Base-by-base conservation (phyloP, 2,888 invertebrate species). In the Priocnemis perturbator region DNA sequence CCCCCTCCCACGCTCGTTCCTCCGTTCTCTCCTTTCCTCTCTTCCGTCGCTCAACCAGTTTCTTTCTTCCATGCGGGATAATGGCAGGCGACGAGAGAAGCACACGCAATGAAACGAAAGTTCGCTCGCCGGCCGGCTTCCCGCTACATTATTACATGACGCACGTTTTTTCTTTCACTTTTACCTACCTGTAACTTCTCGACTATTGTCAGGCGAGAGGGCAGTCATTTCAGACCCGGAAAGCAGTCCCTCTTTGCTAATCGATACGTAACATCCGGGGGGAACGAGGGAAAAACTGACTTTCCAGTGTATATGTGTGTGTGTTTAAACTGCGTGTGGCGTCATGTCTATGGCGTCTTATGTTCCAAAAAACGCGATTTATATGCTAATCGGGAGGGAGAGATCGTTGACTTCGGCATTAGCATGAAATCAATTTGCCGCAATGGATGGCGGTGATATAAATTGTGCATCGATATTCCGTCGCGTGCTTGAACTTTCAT, bases 351-450 rank as follows among this genome's bases (percentile, higher is more conserved):
- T 67, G 26, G 60, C 63, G 50, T 67, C 61, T 21, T 52, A 50
- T 64, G 30, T 65, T 20, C 45, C 53, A 48, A 68, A 71, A 78
- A 67, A 62, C 52, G 59, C 79, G 79, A 81, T 85, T 79, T 85
- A 82, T 84, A 84, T 83, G 84, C 75, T 79, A 84, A 85, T 80
- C 67, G 56, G 66, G 53, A 2, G 17, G 70, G 59, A 73, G 67
- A 73, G 78, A 72, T 60, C 53, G 67, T 66, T 69, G 67, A 67
- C 66, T 60, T 61, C n/a, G 47, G 47, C 47, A 47, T 81, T 81
- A 79, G 74, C 81, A 77, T 77, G 76, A 78, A 75, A 78, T 74
- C 75, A 81, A 82, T 79, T 79, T 72, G 67, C 74, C 69, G 71
- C 74, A 73, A 82, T 83, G 77, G 79, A 77, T 71, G 48, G 58